Evolutionary conservation across 1,140 invertebrate genomes (phyloP).

Genomic region (Aleiodes sp.): DNA sequence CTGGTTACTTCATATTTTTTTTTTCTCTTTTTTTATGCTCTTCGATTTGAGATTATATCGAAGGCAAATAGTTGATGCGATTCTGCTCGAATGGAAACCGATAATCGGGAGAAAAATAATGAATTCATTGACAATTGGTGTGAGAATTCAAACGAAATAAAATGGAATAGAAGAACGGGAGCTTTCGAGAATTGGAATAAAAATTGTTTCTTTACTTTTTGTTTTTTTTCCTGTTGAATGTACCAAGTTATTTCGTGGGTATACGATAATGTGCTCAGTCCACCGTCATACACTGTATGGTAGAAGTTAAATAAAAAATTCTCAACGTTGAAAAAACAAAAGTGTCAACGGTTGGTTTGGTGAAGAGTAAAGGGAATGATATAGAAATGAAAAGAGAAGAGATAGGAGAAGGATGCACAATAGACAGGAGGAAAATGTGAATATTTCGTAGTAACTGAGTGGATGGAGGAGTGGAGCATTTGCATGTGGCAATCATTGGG

Average conservation of each 20-base stretch:
- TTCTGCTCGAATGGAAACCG: background rate
- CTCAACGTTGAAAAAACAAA: conserved; percentile 28
- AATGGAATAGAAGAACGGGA: background rate
- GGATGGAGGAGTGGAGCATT: conserved; percentile 54
- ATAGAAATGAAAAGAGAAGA: conserved; percentile 3
- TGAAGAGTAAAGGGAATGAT: conserved; percentile 1
- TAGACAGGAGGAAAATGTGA: conserved; percentile 25
- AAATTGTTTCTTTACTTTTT: conserved; percentile 1
- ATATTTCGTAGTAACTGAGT: conserved; percentile 34
- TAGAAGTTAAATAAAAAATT: background rate
- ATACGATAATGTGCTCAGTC: conserved; percentile 28
- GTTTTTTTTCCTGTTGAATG: background rate
- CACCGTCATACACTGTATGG: background rate
- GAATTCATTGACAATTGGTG: background rate
- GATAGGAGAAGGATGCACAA: background rate
- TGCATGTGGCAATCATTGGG: conserved; percentile 62
- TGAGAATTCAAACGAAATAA: background rate
- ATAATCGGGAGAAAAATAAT: background rate
- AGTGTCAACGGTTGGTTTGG: background rate
- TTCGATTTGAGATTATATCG: background rate
- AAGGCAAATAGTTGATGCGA: conserved; percentile 20
- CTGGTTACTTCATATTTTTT: too few species aligned
- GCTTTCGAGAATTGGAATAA: background rate
- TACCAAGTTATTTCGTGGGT: conserved; percentile 17
- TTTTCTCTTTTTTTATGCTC: background rate